Evolutionary conservation across 1,140 invertebrate species (phyloP).

Genomic region (Reticulitermes speratus): DNA sequence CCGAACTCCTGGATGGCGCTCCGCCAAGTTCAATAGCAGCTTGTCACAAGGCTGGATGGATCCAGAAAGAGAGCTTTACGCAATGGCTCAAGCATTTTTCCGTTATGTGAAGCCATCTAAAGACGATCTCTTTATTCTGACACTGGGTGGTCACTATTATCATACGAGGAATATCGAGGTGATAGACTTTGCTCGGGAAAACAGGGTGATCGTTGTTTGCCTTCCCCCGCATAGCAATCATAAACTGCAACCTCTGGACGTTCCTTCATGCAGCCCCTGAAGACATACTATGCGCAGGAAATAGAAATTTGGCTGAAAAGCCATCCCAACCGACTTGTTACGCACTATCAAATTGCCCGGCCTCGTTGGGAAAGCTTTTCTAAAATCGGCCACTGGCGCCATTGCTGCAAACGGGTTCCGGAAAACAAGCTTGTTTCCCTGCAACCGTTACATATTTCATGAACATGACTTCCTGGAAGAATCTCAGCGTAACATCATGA

Average conservation of each 20-base stretch:
- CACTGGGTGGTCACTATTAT: slow-evolving; percentile 35
- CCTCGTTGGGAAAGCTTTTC: no score
- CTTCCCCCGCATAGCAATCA: slow-evolving; percentile 44
- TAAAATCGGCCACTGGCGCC: no score
- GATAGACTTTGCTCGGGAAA: slow-evolving; percentile 21
- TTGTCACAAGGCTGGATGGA: slow-evolving; percentile 40
- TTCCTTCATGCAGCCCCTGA: slow-evolving; percentile 45
- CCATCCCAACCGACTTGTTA: not conserved
- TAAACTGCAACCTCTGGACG: slow-evolving; percentile 47
- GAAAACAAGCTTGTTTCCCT: no score
- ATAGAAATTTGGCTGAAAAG: slow-evolving; percentile 40
- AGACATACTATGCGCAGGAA: slow-evolving; percentile 43
- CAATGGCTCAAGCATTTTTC: slow-evolving; percentile 37
- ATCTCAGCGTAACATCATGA: no score
- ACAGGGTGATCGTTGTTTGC: slow-evolving; percentile 19
- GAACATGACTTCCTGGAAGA: no score
- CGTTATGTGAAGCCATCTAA: slow-evolving; percentile 30
- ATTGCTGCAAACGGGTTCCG: no score
- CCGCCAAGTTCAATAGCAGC: slow-evolving; percentile 38
- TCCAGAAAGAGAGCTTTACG: slow-evolving; percentile 40
- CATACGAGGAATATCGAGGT: slow-evolving; percentile 37
- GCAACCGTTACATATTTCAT: no score
- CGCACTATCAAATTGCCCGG: no score
- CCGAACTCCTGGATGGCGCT: slow-evolving; percentile 39
- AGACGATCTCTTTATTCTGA: slow-evolving; percentile 31